A percentile compares a stretch with the other conserved stretches of the same genome.
These are phyloP conservation scores for Acyrthosiphon pisum DNA, from an alignment of 1,140 invertebrate species.

Conservation along the genomic window DNA sequence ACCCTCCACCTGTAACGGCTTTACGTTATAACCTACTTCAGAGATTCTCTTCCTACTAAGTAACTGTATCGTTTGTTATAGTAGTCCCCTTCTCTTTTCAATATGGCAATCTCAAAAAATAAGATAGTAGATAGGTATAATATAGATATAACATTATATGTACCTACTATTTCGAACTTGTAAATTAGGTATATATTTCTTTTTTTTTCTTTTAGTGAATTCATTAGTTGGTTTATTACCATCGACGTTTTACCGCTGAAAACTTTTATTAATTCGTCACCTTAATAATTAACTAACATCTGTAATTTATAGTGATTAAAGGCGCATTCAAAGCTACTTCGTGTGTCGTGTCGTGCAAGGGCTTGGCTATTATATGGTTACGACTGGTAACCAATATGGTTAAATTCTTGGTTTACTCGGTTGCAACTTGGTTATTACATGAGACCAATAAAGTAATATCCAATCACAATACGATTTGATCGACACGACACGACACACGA, in stretches of 20 bases:
- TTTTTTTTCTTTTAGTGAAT: not conserved
- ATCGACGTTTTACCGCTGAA: not conserved
- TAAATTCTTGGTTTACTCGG: too few species aligned
- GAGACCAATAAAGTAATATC: too few species aligned
- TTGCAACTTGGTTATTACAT: too few species aligned
- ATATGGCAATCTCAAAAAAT: not conserved
- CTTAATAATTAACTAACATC: not conserved
- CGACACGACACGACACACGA: too few species aligned
- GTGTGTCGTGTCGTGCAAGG: too few species aligned
- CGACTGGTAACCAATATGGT: too few species aligned
- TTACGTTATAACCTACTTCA: conserved; percentile 14
- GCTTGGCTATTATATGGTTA: too few species aligned
- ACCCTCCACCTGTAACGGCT: not conserved
- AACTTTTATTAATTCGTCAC: not conserved
- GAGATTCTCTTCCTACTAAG: not conserved
- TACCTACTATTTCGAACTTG: not conserved
- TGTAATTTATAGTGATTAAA: not conserved
- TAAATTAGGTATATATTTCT: not conserved
- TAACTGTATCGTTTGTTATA: conserved; percentile 8
- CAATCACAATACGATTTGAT: too few species aligned
- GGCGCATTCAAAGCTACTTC: too few species aligned
- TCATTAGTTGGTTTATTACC: not conserved
- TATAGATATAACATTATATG: too few species aligned
- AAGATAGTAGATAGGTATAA: not conserved
- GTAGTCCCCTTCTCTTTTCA: conserved; percentile 23